Evolutionary conservation across 2,888 invertebrate species (phyloP), one percentile per base, ranked within the genome.

Genomic region (Rugalucina vietnamica): DNA sequence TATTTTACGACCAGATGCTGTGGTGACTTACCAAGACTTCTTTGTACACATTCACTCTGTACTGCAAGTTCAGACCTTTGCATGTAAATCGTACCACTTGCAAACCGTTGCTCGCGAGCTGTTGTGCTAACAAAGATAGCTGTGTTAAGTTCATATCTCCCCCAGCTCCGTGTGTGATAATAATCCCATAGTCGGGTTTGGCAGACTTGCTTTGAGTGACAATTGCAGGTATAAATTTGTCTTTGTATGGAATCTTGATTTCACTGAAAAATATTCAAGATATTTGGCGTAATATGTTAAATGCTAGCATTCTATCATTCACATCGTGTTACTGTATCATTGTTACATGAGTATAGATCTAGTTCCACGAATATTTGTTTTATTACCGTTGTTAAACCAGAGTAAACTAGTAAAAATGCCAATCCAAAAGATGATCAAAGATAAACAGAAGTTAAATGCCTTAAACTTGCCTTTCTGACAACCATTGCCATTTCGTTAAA

Each of bases 151-250:
- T 76, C 88, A 88, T 88, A 60, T 88, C 87, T 5, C 90, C 90
- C 1, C 90, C 90, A 60, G 90, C 90, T 18, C 90, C 90, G 69
- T 90, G 90, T 5, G 90, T 88, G 18, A 90, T 78, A 29, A 90
- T 82, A 0, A 87, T 50, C 3, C 79, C 82, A 69, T 74, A 73
- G 10, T 76, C 18, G 76, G 12, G 18, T 72, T 65, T 4, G 12
- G 57, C 1, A 8, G 27, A 24, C 24, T 60, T 29, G 2, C 5
- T 60, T 60, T 60, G 24, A 27, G 60, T 27, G 4, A 60, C 29
- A 8, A 60, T 27, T 8, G 27, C 29, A 3, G 24, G 60, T 27
- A 60, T 60, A 60, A 27, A 21, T 27, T 60, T 60, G 4, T 60
- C 29, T 27, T 60, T 60, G 18, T 27, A 60, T 29, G 60, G 60